Evolutionary conservation across 1,140 invertebrate genomes (phyloP), one percentile per base, ranked within the genome.

Genomic region (Neodiprion lecontei): DNA sequence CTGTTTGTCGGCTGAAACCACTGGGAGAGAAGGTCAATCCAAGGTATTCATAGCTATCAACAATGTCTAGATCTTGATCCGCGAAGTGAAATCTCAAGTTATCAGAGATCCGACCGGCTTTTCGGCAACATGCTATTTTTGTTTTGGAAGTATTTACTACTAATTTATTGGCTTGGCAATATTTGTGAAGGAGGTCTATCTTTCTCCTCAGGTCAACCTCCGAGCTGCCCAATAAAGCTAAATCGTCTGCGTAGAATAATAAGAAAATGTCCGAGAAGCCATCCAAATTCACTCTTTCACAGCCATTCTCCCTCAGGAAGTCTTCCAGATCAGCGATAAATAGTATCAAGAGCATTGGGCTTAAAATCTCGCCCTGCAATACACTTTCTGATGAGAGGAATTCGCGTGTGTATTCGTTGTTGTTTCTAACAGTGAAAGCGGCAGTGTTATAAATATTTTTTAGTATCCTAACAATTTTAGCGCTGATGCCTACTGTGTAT

Each of bases 11-110:
- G 17, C 50, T n/a, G 10, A 53, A 14, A 14, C 10, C 10, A 14
- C 10, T 11, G 1, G 10, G 1, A 10, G 50, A 10, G 10, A 53
- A 1, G 50, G 50, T 11, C 10, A 53, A n/a, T 87, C 84, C 5
- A 76, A 88, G 23, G 81, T 83, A 66, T 10, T 28, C 77, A 72
- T 21, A 21, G 17, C 17, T 21, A 21, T 21, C 0, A 21, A 21
- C 17, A 21, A 21, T 21, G 17, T 21, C 10, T 77, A 80, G 28
- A 74, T 66, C 5, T 76, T 82, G 23, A 78, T 80, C 1, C 66
- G 40, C 67, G 70, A 71, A 0, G 72, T 85, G 9, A 75, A 76
- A 12, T 50, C 67, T 47, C 3, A 74, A 5, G 85, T 82, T 79
- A 79, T 84, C 10, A 28, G 75, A 10, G 74, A 47, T 11, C 12